Evolutionary conservation across 2,888 invertebrate genomes (phyloP).

Genomic region (Lasioglossum zephyrum): DNA sequence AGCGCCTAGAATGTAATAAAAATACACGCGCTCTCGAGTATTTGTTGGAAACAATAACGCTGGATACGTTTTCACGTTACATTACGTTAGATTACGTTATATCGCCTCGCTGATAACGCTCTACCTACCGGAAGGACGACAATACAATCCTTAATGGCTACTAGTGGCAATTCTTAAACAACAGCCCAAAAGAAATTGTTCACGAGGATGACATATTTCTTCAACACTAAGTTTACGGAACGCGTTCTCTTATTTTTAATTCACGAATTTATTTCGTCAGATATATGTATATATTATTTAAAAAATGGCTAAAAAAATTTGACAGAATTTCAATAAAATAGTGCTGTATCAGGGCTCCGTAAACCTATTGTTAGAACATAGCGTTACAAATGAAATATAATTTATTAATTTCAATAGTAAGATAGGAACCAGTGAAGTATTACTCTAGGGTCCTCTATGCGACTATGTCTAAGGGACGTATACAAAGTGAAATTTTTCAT

Average conservation of each 20-base stretch:
- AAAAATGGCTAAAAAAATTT: not conserved
- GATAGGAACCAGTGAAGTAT: constrained; percentile 5
- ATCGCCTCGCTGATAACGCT: constrained; percentile 14
- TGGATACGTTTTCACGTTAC: constrained; percentile 1
- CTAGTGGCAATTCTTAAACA: not conserved
- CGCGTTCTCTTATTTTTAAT: not conserved
- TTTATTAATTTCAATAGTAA: not conserved
- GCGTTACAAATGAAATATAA: not conserved
- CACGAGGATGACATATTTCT: not conserved
- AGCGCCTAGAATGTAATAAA: constrained; percentile 37
- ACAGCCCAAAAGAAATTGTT: not conserved
- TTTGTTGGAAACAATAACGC: constrained; percentile 25
- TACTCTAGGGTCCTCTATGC: not conserved
- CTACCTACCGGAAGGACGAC: not conserved
- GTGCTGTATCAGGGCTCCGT: not conserved
- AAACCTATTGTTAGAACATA: not conserved
- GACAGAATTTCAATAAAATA: not conserved
- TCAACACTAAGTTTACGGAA: not conserved
- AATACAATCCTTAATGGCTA: constrained; percentile 2
- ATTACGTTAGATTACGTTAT: constrained; percentile 7
- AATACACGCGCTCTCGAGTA: constrained; percentile 33
- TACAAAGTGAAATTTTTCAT: not conserved
- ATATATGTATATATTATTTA: not conserved
- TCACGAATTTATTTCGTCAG: not conserved
- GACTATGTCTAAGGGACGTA: not conserved